Percentiles rank a stretch among this genome's conserved stretches.
phyloP scores from a whole-genome alignment of 2,113 vertebrate species.

The Brachypodius melanocephalos region DNA sequence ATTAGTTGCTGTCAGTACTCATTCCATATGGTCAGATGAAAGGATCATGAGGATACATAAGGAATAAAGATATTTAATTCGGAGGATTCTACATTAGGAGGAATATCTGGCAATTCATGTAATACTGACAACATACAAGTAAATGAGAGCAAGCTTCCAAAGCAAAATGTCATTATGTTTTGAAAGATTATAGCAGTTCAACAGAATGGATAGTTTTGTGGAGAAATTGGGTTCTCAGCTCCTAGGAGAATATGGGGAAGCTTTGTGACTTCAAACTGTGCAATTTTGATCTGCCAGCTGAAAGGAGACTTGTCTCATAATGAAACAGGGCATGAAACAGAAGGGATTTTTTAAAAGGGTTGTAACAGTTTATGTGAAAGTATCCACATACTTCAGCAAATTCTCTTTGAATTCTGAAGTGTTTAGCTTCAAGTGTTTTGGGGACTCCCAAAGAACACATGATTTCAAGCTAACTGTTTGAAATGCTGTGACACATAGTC shows the following conservation, averaged over 20 bases:
- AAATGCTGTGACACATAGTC: not conserved
- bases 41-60: rapidly evolving
- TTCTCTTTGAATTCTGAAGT: not conserved
- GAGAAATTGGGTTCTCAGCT: not conserved
- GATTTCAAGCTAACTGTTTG: not conserved
- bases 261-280: not conserved
- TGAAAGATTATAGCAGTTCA: not conserved
- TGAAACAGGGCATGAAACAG: not conserved
- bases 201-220: not conserved
- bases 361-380: not conserved
- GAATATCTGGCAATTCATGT: not conserved
- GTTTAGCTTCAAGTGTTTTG: not conserved
- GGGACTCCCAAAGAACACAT: not conserved
- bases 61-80: not conserved
- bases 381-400: not conserved
- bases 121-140: not conserved
- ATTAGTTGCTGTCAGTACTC: not conserved
- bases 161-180: not conserved
- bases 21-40: not conserved
- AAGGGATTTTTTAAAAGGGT: not conserved
- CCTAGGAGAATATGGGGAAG: not conserved
- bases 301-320: not conserved
- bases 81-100: not conserved
- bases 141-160: not conserved
- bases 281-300: not conserved